Percentiles rank a stretch among this genome's conserved stretches.
These are phyloP conservation scores for Rafetus swinhoei DNA, from an alignment of 2,113 vertebrate species.

Conservation along the genomic window DNA sequence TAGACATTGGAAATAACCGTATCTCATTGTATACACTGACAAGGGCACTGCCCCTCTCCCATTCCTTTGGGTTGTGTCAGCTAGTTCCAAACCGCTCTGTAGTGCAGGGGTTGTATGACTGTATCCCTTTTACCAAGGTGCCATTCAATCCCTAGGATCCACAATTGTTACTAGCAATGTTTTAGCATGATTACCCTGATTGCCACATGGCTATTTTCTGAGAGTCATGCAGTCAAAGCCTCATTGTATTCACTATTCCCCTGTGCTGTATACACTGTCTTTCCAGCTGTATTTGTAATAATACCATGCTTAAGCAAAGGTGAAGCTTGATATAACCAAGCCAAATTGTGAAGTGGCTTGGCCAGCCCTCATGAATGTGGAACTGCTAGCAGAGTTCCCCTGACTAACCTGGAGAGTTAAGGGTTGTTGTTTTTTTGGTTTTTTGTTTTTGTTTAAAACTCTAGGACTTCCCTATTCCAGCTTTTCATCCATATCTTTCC, in stretches of 20 bases:
- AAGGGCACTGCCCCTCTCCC: neutral
- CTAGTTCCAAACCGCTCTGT: neutral
- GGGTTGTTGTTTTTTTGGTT: neutral
- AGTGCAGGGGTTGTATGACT: neutral
- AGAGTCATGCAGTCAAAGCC: neutral
- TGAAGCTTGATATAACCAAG: neutral
- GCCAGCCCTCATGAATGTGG: constrained; percentile 19
- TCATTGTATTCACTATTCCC: neutral
- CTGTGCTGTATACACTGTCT: neutral
- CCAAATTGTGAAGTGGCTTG: constrained; percentile 3
- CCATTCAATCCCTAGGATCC: neutral
- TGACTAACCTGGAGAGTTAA: neutral
- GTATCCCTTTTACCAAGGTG: neutral
- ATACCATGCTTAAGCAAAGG: neutral
- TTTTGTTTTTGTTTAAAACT: neutral
- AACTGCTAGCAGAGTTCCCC: constrained; percentile 19
- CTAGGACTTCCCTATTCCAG: constrained; percentile 1
- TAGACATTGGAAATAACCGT: neutral
- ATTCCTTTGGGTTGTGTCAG: neutral
- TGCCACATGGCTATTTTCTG: neutral
- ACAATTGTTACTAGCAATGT: neutral
- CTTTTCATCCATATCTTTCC: neutral
- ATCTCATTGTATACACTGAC: neutral
- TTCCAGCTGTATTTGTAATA: neutral
- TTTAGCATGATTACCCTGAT: neutral